Conservation (phyloP, 2,797 vertebrate genomes). For the Aotus griseimembra region DNA sequence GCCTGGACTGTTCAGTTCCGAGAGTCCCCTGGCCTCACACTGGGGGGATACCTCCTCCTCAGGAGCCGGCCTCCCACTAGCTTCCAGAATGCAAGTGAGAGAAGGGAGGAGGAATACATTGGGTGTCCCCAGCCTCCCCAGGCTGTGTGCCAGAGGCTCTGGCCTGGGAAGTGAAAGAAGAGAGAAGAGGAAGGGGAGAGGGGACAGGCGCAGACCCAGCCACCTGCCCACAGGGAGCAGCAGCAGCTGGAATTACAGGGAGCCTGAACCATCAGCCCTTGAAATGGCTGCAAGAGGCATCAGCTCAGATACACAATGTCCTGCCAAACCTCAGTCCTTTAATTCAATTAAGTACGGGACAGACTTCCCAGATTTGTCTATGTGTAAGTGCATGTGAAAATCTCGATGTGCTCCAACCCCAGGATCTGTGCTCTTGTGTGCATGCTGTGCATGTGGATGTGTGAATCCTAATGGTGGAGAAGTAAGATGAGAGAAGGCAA, state of each 20-base stretch:
- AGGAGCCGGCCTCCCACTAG: background rate
- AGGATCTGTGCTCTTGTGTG: background rate
- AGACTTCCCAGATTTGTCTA: slow-evolving; percentile 73
- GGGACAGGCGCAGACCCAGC: background rate
- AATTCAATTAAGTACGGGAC: slow-evolving; percentile 77
- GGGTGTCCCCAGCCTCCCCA: background rate
- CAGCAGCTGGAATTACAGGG: slow-evolving; percentile 60
- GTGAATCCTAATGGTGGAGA: background rate
- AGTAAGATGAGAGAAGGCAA: background rate
- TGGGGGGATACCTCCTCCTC: background rate
- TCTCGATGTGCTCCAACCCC: background rate
- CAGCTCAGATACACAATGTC: slow-evolving; percentile 78
- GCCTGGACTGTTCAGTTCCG: background rate
- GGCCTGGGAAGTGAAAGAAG: background rate
- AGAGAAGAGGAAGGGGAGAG: background rate
- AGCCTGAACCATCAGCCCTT: slow-evolving; percentile 21
- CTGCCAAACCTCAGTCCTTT: slow-evolving; percentile 79
- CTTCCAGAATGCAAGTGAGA: background rate
- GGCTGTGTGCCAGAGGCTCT: background rate
- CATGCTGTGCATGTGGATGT: background rate
- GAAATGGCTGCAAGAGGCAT: slow-evolving; percentile 51
- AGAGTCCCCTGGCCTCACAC: background rate
- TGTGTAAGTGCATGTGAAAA: slow-evolving; percentile 33
- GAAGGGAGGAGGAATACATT: too few relatives aligned
- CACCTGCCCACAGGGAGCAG: background rate